Evolutionary conservation across 2,113 vertebrate genomes (phyloP).

Genomic region (Eptesicus fuscus): DNA sequence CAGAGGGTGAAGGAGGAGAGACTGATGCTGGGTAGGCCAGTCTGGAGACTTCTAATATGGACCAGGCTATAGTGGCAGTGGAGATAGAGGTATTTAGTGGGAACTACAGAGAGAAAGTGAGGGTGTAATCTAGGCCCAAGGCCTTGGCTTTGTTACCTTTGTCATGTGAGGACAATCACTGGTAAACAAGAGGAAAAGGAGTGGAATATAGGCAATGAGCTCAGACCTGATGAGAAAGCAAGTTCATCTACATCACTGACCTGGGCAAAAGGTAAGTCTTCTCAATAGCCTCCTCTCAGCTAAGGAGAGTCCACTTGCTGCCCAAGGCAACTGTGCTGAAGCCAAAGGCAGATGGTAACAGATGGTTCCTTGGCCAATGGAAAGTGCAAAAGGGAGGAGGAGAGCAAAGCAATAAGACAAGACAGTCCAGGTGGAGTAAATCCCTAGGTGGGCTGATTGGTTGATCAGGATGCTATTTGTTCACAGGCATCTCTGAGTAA

Average conservation of each 20-base stretch:
- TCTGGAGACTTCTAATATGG: neutral
- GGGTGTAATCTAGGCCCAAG: neutral
- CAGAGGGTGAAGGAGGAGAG: neutral
- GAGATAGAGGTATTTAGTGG: neutral
- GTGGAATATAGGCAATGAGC: neutral
- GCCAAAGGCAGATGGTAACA: neutral
- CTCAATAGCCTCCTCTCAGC: neutral
- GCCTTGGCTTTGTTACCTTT: neutral
- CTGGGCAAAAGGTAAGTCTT: neutral
- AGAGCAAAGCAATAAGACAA: neutral
- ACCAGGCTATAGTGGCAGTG: neutral
- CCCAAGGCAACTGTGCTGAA: neutral
- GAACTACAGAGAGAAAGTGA: neutral
- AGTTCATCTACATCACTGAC: neutral
- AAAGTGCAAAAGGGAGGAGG: neutral
- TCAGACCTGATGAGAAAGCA: neutral
- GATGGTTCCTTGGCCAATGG: neutral
- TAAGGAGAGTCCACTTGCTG: neutral
- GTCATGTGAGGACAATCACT: neutral
- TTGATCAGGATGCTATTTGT: neutral
- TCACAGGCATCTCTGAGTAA: neutral
- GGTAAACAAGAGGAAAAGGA: neutral
- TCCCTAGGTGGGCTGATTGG: neutral
- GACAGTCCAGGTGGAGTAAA: neutral
- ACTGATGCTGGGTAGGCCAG: neutral